Conservation (phyloP, 2,888 invertebrate species). For the Drosophila robusta region DNA sequence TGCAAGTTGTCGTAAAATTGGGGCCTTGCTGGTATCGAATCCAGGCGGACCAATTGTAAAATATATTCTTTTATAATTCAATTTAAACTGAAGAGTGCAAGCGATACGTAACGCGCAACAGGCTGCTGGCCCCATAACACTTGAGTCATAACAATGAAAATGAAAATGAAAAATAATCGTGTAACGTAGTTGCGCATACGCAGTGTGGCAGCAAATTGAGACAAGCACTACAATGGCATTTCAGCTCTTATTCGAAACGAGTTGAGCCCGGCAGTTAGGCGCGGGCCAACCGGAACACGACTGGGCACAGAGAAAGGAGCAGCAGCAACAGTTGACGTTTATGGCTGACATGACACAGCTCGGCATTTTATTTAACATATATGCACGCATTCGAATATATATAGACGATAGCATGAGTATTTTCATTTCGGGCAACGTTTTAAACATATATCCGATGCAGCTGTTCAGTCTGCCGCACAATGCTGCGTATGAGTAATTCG, state of each 20-base stretch:
- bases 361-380: slow-evolving; percentile 40
- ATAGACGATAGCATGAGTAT: slow-evolving; percentile 24
- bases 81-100: slow-evolving; percentile 46
- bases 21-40: slow-evolving; percentile 17
- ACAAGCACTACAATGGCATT: slow-evolving; percentile 36
- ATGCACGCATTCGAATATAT: neutral
- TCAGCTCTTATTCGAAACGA: slow-evolving; percentile 39
- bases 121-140: slow-evolving; percentile 61
- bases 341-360: slow-evolving; percentile 64
- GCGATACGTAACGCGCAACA: slow-evolving; percentile 53
- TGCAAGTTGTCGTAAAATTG: slow-evolving; percentile 9
- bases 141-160: slow-evolving; percentile 70
- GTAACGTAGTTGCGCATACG: slow-evolving; percentile 71
- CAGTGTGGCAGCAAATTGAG: slow-evolving; percentile 65
- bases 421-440: slow-evolving; percentile 38
- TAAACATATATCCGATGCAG: slow-evolving; percentile 58
- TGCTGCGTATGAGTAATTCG: slow-evolving; percentile 56
- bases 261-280: slow-evolving; percentile 24
- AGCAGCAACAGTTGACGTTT: slow-evolving; percentile 72
- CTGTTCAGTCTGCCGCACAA: slow-evolving; percentile 30
- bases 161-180: slow-evolving; percentile 74
- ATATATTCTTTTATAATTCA: slow-evolving; percentile 63
- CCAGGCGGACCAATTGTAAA: slow-evolving; percentile 38
- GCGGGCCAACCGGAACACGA: neutral
- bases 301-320: neutral